Base-by-base conservation (phyloP, 2,113 vertebrate species). In the Gambusia affinis region DNA sequence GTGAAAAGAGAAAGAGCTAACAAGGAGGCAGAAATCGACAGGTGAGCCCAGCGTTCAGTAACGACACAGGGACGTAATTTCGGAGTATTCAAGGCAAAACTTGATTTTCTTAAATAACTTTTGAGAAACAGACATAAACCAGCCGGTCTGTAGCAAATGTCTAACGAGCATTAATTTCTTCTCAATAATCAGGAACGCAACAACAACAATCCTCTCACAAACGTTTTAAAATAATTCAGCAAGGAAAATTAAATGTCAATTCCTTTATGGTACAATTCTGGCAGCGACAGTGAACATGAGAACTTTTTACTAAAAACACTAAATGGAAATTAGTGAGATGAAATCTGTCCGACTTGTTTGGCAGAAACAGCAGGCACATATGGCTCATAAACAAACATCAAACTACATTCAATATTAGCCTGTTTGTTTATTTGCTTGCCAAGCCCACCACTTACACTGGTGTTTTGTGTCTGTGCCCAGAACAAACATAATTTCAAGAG, bases 331-430 rank as follows among this genome's bases (percentile, higher is more conserved):
- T 73, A 67, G 28, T 22, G 47, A 64, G 31, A 67, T 75, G 2
- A 82, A 68, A 70, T 70, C 63, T 79, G 80, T 78, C 81, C 73
- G 82, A 64, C 71, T 76, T 80, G 85, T 76, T 87, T 76, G 79
- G 81, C 64, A 67, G 70, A 61, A 87, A 76, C 60, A 88, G 86
- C 77, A 89, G 85, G 87, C 83, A 63, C 87, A 90, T 88, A 88
- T 74, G 80, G 88, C 78, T 54, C 76, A 72, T 61, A 69, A 85
- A 94, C 78, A 87, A 84, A 85, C 90, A 90, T 87, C 89, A 79
- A 90, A 84, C 88, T 87, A 92, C 91, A 89, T 93, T 95, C 95
- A 95, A 95, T 93, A 95, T 95, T 94, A 93, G 92, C 85, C 87
- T 94, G 76, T 87, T 84, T 85, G 75, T 89, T 87, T 94, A 91